Conservation (phyloP, 2,113 vertebrate genomes). For the Heterotis niloticus region DNA sequence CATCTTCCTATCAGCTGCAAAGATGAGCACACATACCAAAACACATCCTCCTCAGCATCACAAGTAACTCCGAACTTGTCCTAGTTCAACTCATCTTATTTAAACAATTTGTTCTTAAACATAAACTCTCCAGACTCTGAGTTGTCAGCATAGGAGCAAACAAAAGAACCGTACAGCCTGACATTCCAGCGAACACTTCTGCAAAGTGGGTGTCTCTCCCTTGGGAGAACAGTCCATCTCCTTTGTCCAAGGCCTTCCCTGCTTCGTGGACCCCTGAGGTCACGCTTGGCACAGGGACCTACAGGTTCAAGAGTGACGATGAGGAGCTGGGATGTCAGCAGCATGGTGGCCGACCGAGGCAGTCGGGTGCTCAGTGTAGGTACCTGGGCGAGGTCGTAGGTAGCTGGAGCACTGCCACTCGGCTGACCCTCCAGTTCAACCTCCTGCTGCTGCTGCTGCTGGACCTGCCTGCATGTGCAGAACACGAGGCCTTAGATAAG, state of each 20-base stretch:
- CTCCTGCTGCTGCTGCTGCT: conserved; percentile 80
- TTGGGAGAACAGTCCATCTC: conserved; percentile 88
- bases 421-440: conserved; percentile 93
- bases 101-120: neutral
- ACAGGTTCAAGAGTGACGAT: conserved; percentile 24
- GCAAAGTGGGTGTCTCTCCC: conserved; percentile 92
- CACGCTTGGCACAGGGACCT: conserved; percentile 86
- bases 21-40: conserved; percentile 33
- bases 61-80: too few species aligned
- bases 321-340: neutral
- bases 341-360: neutral
- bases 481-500: neutral
- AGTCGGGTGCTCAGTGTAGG: neutral
- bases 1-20: conserved; percentile 92
- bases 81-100: neutral
- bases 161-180: conserved; percentile 71
- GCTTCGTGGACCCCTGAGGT: conserved; percentile 79
- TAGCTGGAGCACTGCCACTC: conserved; percentile 80
- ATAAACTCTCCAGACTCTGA: neutral
- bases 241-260: conserved; percentile 83
- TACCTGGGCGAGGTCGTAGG: conserved; percentile 95
- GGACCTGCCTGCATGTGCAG: conserved; percentile 75
- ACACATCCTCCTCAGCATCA: neutral
- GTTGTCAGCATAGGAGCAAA: neutral
- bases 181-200: conserved; percentile 92